Evolutionary conservation across 1,140 invertebrate genomes (phyloP), one percentile per base, ranked within the genome.

Genomic region (Apolygus lucorum): DNA sequence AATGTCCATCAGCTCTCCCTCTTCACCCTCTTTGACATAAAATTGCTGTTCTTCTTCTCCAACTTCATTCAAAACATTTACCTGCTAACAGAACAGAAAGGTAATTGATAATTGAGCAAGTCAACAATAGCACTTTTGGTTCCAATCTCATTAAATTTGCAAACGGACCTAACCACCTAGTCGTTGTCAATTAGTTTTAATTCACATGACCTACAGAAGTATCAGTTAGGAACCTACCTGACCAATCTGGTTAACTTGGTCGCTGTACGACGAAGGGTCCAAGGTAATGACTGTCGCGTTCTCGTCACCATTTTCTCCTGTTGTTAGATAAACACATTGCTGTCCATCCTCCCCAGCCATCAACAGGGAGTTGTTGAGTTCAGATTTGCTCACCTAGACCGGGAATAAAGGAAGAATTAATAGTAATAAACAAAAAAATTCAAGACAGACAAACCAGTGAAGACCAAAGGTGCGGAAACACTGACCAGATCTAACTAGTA

Each of bases 301-400:
- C 63, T 87, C 87, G 21, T 83, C 84, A 62, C 84, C 83, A 67
- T 81, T 81, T 34, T 82, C 82, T 25, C 85, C 84, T 0, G 85
- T 84, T 1, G 88, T 88, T 0, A 89, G 88, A 68, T 87, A 84
- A 13, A 87, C 83, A 67, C 87, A 90, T 70, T 87, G 85, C 52
- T 88, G 88, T 0, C 87, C 88, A 71, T 88, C 85, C 8, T 85
- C 85, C 1, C 84, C 86, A 63, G 85, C 83, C n/a, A 81, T 82
- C 27, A 81, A 76, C 2, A 76, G 67, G 24, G 72, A 71, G 22
- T 71, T 73, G 22, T 72, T 89, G 74, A 90, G 87, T 4, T 89
- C 88, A 0, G 89, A 85, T 24, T 74, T 75, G 28, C 73, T 71
- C 22, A 76, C 74, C 75, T 76, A 68, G 17, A n/a, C n/a, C n/a